phyloP scores from a whole-genome alignment of 2,888 invertebrate genomes.

The Ptychoptera albimana region DNA sequence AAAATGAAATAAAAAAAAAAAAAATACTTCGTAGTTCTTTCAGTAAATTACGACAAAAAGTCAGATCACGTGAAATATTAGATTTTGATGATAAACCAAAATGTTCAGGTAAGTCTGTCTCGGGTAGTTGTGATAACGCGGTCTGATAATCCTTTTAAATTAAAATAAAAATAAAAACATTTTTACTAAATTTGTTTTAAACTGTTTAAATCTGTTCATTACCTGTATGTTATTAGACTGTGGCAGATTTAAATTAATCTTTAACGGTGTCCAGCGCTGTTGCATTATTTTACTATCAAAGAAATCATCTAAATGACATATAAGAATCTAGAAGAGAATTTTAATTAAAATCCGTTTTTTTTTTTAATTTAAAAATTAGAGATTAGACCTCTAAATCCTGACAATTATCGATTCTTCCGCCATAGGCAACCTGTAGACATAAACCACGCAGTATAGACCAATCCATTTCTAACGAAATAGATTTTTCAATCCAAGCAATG shows the following conservation, averaged over 20 bases:
- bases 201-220: no score
- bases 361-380: slow-evolving; percentile 25
- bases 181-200: not conserved
- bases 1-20: not conserved
- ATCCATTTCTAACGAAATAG: slow-evolving; percentile 29
- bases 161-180: not conserved
- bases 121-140: slow-evolving; percentile 22
- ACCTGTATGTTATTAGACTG: slow-evolving; percentile 21
- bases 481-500: slow-evolving; percentile 24
- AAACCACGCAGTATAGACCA: slow-evolving; percentile 68
- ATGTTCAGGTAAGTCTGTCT: slow-evolving; percentile 23
- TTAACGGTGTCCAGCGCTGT: slow-evolving; percentile 41
- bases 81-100: slow-evolving; percentile 26
- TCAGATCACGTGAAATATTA: slow-evolving; percentile 23
- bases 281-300: slow-evolving; percentile 40
- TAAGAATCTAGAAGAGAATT: slow-evolving; percentile 23
- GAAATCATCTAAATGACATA: slow-evolving; percentile 40
- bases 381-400: slow-evolving; percentile 37
- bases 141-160: slow-evolving; percentile 20
- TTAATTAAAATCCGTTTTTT: not conserved
- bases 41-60: slow-evolving; percentile 20
- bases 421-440: slow-evolving; percentile 65
- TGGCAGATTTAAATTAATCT: slow-evolving; percentile 23
- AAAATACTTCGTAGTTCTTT: slow-evolving; percentile 18
- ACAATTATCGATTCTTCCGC: slow-evolving; percentile 66